Evolutionary conservation across 2,888 invertebrate species (phyloP).

Genomic region (Epsilonema sp.): DNA sequence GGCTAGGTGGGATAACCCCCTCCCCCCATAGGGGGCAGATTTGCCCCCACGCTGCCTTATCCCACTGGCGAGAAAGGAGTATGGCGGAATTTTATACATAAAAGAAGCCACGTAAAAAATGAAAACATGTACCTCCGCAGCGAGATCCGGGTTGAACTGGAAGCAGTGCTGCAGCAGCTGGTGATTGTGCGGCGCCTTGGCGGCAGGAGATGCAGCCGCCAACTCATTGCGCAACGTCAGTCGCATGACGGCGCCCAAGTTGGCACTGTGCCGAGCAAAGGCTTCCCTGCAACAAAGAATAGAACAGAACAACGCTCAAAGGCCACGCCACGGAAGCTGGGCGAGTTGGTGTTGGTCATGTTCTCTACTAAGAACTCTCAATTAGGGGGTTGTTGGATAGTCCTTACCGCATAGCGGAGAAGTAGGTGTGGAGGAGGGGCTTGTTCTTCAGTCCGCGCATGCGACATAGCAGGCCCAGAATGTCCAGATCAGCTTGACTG

Average conservation of each 20-base stretch:
- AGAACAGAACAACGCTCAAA: too few species aligned
- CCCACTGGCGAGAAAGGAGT: too few species aligned
- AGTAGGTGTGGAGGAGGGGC: slow-evolving; percentile 30
- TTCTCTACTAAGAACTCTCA: too few species aligned
- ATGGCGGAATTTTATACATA: too few species aligned
- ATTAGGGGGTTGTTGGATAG: too few species aligned
- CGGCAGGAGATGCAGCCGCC: too few species aligned
- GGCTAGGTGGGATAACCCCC: too few species aligned
- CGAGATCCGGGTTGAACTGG: slow-evolving; percentile 56
- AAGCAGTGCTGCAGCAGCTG: slow-evolving; percentile 69
- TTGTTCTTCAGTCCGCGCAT: slow-evolving; percentile 71
- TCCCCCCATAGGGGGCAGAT: too few species aligned
- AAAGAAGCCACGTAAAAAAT: slow-evolving; percentile 2
- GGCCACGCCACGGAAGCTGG: too few species aligned
- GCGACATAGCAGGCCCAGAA: slow-evolving; percentile 60
- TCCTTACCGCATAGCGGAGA: too few species aligned
- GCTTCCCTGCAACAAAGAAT: slow-evolving; percentile 63
- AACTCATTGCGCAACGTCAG: slow-evolving; percentile 85
- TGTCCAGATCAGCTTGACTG: slow-evolving; percentile 47
- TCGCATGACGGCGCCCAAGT: slow-evolving; percentile 61
- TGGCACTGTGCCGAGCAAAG: slow-evolving; percentile 59
- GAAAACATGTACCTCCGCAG: slow-evolving; percentile 49
- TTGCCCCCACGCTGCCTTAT: too few species aligned
- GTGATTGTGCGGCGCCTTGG: slow-evolving; percentile 84
- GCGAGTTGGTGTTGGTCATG: too few species aligned